Conservation (phyloP, 1,140 invertebrate genomes). For the Aphidius ervi region DNA sequence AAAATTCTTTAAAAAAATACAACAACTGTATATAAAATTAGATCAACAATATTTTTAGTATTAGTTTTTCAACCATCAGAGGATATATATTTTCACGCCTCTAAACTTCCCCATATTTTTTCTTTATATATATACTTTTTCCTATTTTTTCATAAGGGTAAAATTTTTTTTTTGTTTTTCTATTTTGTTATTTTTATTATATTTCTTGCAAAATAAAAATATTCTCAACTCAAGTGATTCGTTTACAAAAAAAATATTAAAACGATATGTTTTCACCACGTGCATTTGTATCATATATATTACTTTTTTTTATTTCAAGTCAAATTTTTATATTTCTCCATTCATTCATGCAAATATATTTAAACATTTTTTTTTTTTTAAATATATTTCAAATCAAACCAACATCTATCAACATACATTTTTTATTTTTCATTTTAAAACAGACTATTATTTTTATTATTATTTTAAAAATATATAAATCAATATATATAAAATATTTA, state of each 20-base stretch:
- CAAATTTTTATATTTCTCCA: too few species aligned
- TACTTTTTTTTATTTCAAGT: too few species aligned
- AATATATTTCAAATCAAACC: too few species aligned
- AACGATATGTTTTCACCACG: slow-evolving; percentile 30
- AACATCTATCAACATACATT: too few species aligned
- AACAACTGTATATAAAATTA: background rate
- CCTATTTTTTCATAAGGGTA: background rate
- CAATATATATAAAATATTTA: too few species aligned
- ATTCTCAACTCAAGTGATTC: slow-evolving; percentile 39
- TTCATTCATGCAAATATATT: too few species aligned
- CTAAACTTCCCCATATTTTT: background rate
- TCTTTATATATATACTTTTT: background rate
- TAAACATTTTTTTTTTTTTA: too few species aligned
- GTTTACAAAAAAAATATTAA: slow-evolving; percentile 37
- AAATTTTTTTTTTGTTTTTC: background rate
- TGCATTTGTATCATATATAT: background rate
- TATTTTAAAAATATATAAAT: too few species aligned
- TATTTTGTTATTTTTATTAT: background rate
- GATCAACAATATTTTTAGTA: slow-evolving; percentile 5
- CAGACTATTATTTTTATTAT: too few species aligned
- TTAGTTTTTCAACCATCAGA: slow-evolving; percentile 1
- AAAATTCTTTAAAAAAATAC: slow-evolving; percentile 2
- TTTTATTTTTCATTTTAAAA: too few species aligned
- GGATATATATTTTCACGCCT: slow-evolving; percentile 4
- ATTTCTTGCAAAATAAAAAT: slow-evolving; percentile 21